A percentile compares a stretch with the other conserved stretches of the same genome.
Conservation (phyloP, 1,140 invertebrate genomes). For the Cydia fagiglandana region DNA sequence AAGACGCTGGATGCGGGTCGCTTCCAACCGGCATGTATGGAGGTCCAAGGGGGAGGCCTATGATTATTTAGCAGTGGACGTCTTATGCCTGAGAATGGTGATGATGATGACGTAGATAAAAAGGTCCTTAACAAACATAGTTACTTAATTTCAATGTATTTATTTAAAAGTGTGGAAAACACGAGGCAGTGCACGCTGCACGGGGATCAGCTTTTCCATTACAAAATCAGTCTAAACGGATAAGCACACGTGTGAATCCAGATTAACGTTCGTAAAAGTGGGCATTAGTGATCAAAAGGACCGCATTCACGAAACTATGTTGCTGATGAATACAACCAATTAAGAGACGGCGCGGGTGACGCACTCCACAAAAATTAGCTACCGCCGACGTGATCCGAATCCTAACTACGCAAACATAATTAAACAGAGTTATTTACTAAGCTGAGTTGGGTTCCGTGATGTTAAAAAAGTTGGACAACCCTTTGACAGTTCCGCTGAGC, state of each 20-base stretch:
- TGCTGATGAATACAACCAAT: constrained; percentile 23
- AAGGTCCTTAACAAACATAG: too few species aligned
- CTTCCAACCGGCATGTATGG: too few species aligned
- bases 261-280: not conserved
- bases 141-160: not conserved
- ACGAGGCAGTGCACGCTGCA: not conserved
- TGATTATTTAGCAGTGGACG: too few species aligned
- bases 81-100: too few species aligned
- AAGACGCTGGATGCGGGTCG: too few species aligned
- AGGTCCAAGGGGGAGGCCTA: too few species aligned
- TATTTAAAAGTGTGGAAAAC: not conserved
- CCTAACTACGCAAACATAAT: constrained; percentile 16
- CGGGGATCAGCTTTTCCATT: not conserved
- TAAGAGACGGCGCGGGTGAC: constrained; percentile 10
- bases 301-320: constrained; percentile 17
- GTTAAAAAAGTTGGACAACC: constrained; percentile 1
- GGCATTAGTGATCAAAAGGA: constrained; percentile 13
- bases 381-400: constrained; percentile 9
- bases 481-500: not conserved
- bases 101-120: too few species aligned
- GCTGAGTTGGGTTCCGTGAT: not conserved
- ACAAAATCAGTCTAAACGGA: not conserved
- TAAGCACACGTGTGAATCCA: not conserved
- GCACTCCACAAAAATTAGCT: constrained; percentile 21
- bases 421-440: constrained; percentile 23